phyloP scores from a whole-genome alignment of 2,888 invertebrate genomes.

The Amphipyra tragopoginis region DNA sequence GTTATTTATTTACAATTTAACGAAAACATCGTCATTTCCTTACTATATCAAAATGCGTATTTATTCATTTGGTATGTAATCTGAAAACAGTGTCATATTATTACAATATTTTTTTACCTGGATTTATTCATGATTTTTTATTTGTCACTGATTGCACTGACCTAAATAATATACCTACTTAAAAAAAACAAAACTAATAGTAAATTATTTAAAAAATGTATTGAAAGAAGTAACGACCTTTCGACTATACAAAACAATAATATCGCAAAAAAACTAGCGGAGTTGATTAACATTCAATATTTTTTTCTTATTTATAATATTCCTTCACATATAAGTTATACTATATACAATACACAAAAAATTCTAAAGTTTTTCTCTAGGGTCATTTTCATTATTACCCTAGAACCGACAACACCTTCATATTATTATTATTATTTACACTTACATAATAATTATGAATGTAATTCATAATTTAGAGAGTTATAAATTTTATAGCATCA shows the following conservation, averaged over 20 bases:
- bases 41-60: too few species aligned
- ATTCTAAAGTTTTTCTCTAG: slow-evolving; percentile 63
- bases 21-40: too few species aligned
- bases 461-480: slow-evolving; percentile 60
- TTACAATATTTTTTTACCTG: too few species aligned
- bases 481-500: slow-evolving; percentile 83
- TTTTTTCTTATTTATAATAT: slow-evolving; percentile 45
- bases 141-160: slow-evolving; percentile 14
- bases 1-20: too few species aligned
- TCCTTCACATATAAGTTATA: slow-evolving; percentile 56
- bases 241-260: slow-evolving; percentile 25
- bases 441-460: slow-evolving; percentile 57
- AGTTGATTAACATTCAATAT: slow-evolving; percentile 49
- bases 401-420: slow-evolving; percentile 53
- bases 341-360: slow-evolving; percentile 64
- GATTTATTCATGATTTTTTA: background rate
- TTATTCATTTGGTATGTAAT: background rate
- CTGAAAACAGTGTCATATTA: too few species aligned
- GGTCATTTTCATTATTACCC: slow-evolving; percentile 56
- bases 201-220: background rate
- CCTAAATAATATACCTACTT: too few species aligned
- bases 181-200: too few species aligned
- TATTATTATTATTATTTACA: slow-evolving; percentile 57
- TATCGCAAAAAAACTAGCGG: slow-evolving; percentile 45
- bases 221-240: slow-evolving; percentile 4